Percentiles rank a stretch among this genome's conserved stretches.
Evolutionary conservation across 1,140 invertebrate genomes (phyloP).

Genomic region (Neocloeon triangulifer): DNA sequence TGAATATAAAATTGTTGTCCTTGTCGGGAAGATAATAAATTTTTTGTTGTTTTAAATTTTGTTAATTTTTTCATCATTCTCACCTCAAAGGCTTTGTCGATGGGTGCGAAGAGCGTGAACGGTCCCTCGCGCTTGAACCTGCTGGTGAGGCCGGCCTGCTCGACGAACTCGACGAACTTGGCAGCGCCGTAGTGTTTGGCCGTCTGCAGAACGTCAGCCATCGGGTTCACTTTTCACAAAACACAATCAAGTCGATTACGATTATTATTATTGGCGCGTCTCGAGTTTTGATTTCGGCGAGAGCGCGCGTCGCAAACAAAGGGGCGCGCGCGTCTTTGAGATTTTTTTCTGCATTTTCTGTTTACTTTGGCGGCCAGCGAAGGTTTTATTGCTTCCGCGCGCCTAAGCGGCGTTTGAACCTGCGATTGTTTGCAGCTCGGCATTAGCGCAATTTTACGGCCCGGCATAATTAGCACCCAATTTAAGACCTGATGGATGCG

Average conservation of each 20-base stretch:
- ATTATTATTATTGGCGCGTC: no score
- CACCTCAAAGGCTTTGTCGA: slow-evolving; percentile 26
- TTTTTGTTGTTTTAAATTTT: no score
- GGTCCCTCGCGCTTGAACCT: slow-evolving; percentile 16
- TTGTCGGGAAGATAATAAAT: no score
- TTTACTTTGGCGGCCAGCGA: neutral
- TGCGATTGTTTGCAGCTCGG: neutral
- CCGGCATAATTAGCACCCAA: no score
- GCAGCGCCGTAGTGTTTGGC: slow-evolving; percentile 21
- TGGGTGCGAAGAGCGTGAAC: slow-evolving; percentile 27
- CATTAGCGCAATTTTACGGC: neutral
- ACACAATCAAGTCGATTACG: neutral
- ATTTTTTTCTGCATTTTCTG: neutral
- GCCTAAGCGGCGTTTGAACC: neutral
- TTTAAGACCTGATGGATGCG: no score
- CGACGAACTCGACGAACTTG: slow-evolving; percentile 19
- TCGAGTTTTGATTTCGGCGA: neutral
- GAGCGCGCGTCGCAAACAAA: neutral
- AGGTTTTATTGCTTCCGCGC: neutral
- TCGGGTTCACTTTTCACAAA: slow-evolving; percentile 21
- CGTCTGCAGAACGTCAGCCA: slow-evolving; percentile 23
- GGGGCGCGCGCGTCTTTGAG: neutral
- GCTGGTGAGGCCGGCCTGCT: slow-evolving; percentile 17
- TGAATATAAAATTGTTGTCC: no score
- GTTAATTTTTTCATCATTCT: no score